Evolutionary conservation across 64 coral and sea anemone genomes (phyloP).

Genomic region (Porites lutea): DNA sequence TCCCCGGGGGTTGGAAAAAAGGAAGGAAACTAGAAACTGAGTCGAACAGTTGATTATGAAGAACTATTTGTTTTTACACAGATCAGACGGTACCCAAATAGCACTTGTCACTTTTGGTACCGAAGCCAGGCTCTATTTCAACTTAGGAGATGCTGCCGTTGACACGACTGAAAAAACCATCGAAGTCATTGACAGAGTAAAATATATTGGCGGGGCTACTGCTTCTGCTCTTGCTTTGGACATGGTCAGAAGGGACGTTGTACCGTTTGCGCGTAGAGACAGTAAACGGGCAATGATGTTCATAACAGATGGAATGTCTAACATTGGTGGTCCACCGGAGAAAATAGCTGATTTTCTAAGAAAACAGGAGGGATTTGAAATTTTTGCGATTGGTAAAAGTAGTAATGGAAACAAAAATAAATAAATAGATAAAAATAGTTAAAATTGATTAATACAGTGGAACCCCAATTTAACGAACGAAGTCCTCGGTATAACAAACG

Average conservation of each 20-base stretch:
- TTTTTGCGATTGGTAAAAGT: conserved; percentile 74
- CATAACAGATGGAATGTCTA: conserved; percentile 82
- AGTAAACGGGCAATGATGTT: conserved; percentile 80
- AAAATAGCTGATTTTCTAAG: conserved; percentile 52
- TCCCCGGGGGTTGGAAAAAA: too few species aligned
- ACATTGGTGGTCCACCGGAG: conserved; percentile 59
- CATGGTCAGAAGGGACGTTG: conserved; percentile 45
- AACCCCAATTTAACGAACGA: too few species aligned
- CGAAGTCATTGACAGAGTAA: conserved; percentile 50
- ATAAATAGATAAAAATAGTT: too few species aligned
- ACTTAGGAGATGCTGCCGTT: conserved; percentile 41
- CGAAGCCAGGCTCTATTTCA: conserved; percentile 46
- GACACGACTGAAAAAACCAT: conserved; percentile 36
- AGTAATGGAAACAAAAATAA: too few species aligned
- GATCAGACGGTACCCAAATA: conserved; percentile 58
- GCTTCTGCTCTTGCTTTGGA: conserved; percentile 68
- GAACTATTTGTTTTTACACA: background rate
- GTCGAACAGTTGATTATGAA: too few species aligned
- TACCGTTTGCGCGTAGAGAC: conserved; percentile 2
- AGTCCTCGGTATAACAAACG: too few species aligned
- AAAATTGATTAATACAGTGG: too few species aligned
- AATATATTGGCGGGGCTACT: conserved; percentile 69
- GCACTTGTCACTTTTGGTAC: conserved; percentile 81
- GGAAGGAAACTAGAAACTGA: too few species aligned
- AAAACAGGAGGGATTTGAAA: conserved; percentile 47